Percentiles rank a stretch among this genome's conserved stretches.
Evolutionary conservation across 2,888 invertebrate genomes (phyloP).

Genomic region (Cyclophora albipunctata): DNA sequence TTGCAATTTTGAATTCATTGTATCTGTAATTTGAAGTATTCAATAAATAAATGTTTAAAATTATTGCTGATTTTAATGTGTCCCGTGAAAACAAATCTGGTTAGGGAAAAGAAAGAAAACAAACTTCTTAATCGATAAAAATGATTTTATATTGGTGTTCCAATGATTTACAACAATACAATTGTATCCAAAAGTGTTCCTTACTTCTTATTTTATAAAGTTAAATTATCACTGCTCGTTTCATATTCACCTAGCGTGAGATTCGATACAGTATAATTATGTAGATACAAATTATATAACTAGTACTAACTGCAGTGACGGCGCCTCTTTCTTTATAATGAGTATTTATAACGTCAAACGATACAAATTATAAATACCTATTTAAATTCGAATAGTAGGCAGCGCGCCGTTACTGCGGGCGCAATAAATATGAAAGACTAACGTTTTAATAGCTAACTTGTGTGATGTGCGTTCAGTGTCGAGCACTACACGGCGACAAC

Average conservation of each 20-base stretch:
- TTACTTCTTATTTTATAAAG: slow-evolving; percentile 42
- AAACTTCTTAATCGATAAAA: slow-evolving; percentile 40
- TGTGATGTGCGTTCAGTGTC: slow-evolving; percentile 4
- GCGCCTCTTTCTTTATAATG: slow-evolving; percentile 14
- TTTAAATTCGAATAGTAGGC: slow-evolving; percentile 20
- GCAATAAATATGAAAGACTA: slow-evolving; percentile 33
- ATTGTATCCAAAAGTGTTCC: slow-evolving; percentile 57
- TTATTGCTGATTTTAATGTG: too few species aligned
- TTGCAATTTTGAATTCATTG: too few species aligned
- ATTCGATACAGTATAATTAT: slow-evolving; percentile 33
- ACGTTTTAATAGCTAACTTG: slow-evolving; percentile 21
- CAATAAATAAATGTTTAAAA: too few species aligned
- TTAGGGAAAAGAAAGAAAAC: background rate
- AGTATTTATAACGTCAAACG: slow-evolving; percentile 6
- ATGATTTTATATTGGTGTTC: slow-evolving; percentile 52
- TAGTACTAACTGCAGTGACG: slow-evolving; percentile 25
- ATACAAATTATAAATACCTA: slow-evolving; percentile 18
- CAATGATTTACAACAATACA: slow-evolving; percentile 58
- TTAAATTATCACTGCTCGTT: slow-evolving; percentile 53
- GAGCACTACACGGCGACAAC: slow-evolving; percentile 4
- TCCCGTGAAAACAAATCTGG: background rate
- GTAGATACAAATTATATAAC: slow-evolving; percentile 19
- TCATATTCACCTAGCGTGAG: slow-evolving; percentile 32
- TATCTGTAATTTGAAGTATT: too few species aligned
- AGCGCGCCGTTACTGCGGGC: slow-evolving; percentile 21